These are phyloP conservation scores for Eristalis pertinax DNA, from an alignment of 2,888 invertebrate species.

Conservation along the genomic window DNA sequence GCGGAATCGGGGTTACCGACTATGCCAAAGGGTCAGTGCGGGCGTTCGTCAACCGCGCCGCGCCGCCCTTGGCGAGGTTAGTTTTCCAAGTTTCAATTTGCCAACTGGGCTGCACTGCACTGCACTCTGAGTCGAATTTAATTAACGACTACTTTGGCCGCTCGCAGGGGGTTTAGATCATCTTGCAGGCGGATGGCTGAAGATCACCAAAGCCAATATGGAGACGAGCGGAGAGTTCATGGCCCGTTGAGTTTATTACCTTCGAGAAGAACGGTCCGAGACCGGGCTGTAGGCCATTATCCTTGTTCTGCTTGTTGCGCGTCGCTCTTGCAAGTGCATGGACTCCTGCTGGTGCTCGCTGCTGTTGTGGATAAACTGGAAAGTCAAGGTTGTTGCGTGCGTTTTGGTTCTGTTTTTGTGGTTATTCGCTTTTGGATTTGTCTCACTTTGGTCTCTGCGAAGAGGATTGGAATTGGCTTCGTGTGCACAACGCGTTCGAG, in stretches of 20 bases:
- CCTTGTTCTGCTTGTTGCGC: constrained; percentile 16
- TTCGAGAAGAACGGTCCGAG: constrained; percentile 34
- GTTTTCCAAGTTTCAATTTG: background rate
- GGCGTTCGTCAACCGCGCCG: background rate
- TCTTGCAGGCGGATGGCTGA: constrained; percentile 27
- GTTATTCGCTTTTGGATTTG: constrained; percentile 18
- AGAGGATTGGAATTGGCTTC: constrained; percentile 4
- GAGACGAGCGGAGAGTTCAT: constrained; percentile 22
- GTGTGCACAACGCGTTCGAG: background rate
- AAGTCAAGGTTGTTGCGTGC: constrained; percentile 61
- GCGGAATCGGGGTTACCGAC: constrained; percentile 67
- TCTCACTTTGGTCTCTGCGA: constrained; percentile 20
- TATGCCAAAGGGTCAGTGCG: constrained; percentile 62
- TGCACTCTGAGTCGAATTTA: constrained; percentile 30
- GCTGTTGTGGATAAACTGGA: constrained; percentile 49
- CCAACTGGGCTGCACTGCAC: too few relatives aligned
- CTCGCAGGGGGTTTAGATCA: background rate
- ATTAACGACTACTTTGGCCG: constrained; percentile 46
- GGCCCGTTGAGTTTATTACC: constrained; percentile 40
- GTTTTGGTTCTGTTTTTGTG: constrained; percentile 21
- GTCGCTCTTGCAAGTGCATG: background rate
- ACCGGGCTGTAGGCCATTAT: constrained; percentile 43
- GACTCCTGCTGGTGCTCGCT: constrained; percentile 21
- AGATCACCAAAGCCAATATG: background rate
- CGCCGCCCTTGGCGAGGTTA: background rate